Conservation (phyloP, 2,888 invertebrate species). For the Aleiodes leptofemur region DNA sequence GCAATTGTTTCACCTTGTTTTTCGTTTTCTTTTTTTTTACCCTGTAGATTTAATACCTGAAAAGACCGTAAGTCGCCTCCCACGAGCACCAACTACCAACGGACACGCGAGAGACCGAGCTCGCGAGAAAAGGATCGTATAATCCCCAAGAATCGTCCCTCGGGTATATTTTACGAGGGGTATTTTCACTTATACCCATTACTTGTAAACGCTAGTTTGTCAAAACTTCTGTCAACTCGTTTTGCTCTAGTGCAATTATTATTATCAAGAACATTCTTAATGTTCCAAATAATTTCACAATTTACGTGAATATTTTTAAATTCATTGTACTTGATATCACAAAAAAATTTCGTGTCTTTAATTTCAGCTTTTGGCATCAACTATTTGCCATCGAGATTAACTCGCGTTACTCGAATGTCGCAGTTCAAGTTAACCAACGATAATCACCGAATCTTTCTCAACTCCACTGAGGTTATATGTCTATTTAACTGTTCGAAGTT, state of each 20-base stretch:
- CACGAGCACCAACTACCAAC: constrained; percentile 52
- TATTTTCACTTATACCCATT: constrained; percentile 52
- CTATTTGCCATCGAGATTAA: no score
- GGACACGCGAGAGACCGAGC: constrained; percentile 53
- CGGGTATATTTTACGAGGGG: constrained; percentile 64
- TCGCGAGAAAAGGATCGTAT: constrained; percentile 59
- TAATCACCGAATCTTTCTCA: no score
- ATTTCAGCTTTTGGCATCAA: no score
- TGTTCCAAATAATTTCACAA: constrained; percentile 26
- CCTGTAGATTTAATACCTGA: constrained; percentile 64
- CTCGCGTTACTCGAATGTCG: no score
- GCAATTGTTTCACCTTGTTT: not conserved
- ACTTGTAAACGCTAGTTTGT: constrained; percentile 59
- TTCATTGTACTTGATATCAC: no score
- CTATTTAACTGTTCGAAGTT: no score
- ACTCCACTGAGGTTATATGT: no score
- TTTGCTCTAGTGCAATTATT: constrained; percentile 32
- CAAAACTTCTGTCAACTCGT: constrained; percentile 51
- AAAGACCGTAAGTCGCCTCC: constrained; percentile 59
- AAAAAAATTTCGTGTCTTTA: no score
- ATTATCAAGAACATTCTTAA: constrained; percentile 27
- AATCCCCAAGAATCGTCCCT: constrained; percentile 66
- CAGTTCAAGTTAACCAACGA: no score
- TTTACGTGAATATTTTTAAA: not conserved
- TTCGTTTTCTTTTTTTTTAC: constrained; percentile 55